Base-by-base conservation (phyloP, 2,113 vertebrate genomes). In the Chaetorhynchus papuensis region DNA sequence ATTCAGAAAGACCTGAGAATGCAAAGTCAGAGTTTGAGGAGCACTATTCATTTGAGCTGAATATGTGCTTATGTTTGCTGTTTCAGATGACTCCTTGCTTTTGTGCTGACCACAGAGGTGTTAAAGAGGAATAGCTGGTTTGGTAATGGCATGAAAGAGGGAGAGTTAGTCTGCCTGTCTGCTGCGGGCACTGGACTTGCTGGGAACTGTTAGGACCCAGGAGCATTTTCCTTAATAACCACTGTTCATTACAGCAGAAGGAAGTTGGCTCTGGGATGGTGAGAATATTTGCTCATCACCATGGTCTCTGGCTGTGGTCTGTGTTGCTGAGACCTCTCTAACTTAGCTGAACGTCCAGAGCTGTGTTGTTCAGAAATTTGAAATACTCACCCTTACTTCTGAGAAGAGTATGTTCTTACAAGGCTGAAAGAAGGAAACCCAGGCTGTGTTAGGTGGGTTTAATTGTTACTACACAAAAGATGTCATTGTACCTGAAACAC, bases 121-220 rank as follows among this genome's bases (percentile, higher is more conserved):
- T 91, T 61, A 31, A 90, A 95, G 93, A 87, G 68, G 93, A 92
- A 52, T 70, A 92, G 92, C 94, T 93, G 85, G 87, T 96, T 96
- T 93, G 85, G 87, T 95, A 88, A 74, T 30, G 42, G 52, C 53
- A 24, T 23, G 3, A 49, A 50, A 59, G 79, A 66, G 54, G n/a
- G 57, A 80, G 61, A 95, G 64, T 86, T 74, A 66, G 56, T 23
- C 23, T 80, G 42, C 35, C 35, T 88, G 54, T 35, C 54, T 92
- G 64, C 76, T 96, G 52, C 77, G 89, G 80, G 89, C 54, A 70
- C 47, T 54, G 83, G 42, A 41, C 92, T 78, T 84, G 60, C 56
- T 89, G 65, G 59, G 74, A 94, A 68, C 81, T 91, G 81, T 70
- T 63, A 47, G 20, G 57, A 63, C 42, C 57, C 24, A 86, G 72